Base-by-base conservation (phyloP, 2,888 invertebrate genomes). In the Diaperis boleti region DNA sequence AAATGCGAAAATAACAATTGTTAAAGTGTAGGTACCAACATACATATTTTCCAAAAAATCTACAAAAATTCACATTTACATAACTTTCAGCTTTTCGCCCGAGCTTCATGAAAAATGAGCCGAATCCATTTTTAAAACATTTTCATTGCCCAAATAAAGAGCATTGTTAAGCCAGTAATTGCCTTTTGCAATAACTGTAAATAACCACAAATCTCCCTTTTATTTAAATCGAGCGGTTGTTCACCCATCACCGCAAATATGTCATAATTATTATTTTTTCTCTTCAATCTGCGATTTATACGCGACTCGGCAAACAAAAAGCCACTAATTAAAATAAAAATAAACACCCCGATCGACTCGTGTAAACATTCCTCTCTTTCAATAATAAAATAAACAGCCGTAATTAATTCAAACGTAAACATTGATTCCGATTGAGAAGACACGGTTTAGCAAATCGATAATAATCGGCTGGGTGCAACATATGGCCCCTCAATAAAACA, bases 401-500 rank as follows among this genome's bases (percentile, higher is more conserved):
- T 69, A 70, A 72, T 72, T 71, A 72, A 72, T 72, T 71, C 71
- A 69, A 72, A 71, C 66, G 71, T 71, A 72, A 71, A 71, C 71
- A 72, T 69, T 62, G 72, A 70, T 68, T 72, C 70, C 69, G 68
- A 69, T 69, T 65, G 65, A 69, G 64, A 68, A 66, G 66, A 67
- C 55, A 59, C 39, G 29, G 18, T 17, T 26, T 45, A 45, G 26
- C 10, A 37, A 54, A 61, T 61, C 61, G 54, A 54, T 61, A n/a
- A n/a, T n/a, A 54, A 39, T 35, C 39, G 42, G 18, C 60, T 49
- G 66, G 70, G 69, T 56, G 69, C 71, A 76, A 74, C 76, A 77
- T 77, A 77, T 78, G 78, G 75, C 47, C 68, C 68, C 65, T 71
- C 74, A 74, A 77, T 77, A 78, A 76, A 77, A 74, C 70, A 72